Conservation (phyloP, 2,113 vertebrate genomes). For the Psittacula cyanocephala region DNA sequence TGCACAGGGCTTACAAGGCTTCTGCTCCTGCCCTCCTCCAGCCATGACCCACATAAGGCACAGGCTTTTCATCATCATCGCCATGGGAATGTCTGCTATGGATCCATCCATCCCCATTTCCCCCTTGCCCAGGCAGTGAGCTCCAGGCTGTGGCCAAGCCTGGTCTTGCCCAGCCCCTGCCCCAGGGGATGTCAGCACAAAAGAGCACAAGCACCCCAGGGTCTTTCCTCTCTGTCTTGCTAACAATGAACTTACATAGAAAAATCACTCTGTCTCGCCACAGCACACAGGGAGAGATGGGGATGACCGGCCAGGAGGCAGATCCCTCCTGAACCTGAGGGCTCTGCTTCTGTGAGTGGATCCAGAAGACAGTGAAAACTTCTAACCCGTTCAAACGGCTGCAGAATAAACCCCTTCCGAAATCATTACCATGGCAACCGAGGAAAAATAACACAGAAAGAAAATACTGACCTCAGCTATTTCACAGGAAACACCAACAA, state of each 20-base stretch:
- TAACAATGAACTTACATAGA: background rate
- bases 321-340: background rate
- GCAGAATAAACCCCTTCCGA: constrained; percentile 42
- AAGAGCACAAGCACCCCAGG: background rate
- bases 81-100: fast-evolving
- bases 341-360: background rate
- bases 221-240: background rate
- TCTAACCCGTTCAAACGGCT: constrained; percentile 18
- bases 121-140: background rate
- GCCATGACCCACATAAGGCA: background rate
- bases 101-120: background rate
- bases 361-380: constrained; percentile 30
- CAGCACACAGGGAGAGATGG: background rate
- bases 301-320: background rate
- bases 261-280: background rate
- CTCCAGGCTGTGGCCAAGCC: background rate
- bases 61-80: background rate
- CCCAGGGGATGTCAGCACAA: background rate
- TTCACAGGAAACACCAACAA: constrained; percentile 65
- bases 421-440: constrained; percentile 68
- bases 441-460: constrained; percentile 56
- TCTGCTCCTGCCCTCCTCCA: background rate
- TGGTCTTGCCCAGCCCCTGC: background rate
- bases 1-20: background rate
- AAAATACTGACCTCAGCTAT: constrained; percentile 60